Evolutionary conservation across 2,888 invertebrate genomes (phyloP).

Genomic region (Heliconius ethilla): DNA sequence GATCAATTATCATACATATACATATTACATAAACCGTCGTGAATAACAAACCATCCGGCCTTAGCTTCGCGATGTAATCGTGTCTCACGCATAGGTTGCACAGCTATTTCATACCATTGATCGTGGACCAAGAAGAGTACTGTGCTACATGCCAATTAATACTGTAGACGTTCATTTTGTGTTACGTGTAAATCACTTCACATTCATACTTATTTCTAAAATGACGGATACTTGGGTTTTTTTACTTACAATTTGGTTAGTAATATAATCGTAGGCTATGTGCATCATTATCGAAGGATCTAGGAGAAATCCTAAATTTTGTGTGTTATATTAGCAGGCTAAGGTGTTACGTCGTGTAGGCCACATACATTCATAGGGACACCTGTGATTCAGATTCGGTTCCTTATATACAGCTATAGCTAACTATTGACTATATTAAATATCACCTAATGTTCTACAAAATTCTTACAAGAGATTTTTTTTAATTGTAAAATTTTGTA

Average conservation of each 20-base stretch:
- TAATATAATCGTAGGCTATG: not conserved
- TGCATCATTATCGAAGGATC: not conserved
- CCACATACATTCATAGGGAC: not conserved
- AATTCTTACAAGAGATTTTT: not conserved
- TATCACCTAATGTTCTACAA: not conserved
- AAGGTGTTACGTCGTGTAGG: not conserved
- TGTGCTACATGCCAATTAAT: conserved; percentile 1
- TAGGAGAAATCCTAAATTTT: not conserved
- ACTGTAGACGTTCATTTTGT: conserved; percentile 20
- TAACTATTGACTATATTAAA: not conserved
- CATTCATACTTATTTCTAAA: not conserved
- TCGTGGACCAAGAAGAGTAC: not conserved
- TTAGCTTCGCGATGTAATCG: conserved; percentile 48
- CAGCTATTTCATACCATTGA: conserved; percentile 56
- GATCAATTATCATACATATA: conserved; percentile 43
- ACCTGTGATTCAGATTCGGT: not conserved
- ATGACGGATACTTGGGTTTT: not conserved
- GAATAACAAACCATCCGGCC: conserved; percentile 47
- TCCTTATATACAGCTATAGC: not conserved
- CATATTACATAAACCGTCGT: conserved; percentile 11
- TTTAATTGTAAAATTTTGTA: not conserved
- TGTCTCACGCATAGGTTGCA: conserved; percentile 65
- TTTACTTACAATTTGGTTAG: not conserved
- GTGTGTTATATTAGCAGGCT: not conserved
- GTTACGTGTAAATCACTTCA: conserved; percentile 20